Conservation (phyloP, 2,113 vertebrate species). For the Lota lota region DNA sequence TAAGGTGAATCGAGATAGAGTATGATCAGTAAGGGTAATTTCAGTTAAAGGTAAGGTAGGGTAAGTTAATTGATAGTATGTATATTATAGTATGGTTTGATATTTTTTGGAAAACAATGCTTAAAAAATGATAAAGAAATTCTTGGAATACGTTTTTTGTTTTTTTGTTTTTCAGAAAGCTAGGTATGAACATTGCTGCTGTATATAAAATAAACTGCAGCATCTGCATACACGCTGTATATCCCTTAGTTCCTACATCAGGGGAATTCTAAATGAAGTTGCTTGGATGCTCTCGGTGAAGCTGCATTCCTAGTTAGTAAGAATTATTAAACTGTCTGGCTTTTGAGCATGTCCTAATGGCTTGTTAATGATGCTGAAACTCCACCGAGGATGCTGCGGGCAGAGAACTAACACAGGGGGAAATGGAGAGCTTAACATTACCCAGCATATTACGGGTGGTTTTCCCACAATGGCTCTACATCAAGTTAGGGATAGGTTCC, state of each 20-base stretch:
- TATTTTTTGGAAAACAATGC: no score
- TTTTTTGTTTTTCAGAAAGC: no score
- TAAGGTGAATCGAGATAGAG: no score
- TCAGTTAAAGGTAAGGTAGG: no score
- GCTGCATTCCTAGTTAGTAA: constrained; percentile 31
- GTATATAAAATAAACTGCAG: constrained; percentile 13
- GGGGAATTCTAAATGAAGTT: neutral
- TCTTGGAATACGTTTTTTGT: no score
- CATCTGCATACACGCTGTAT: neutral
- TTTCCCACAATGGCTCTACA: neutral
- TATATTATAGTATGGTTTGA: no score
- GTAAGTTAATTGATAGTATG: no score
- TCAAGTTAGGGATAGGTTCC: neutral
- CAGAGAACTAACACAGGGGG: constrained; percentile 39
- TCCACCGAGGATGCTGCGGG: constrained; percentile 36
- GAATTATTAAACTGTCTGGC: constrained; percentile 29
- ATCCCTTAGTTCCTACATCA: neutral
- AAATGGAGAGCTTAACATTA: constrained; percentile 32
- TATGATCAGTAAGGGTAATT: no score
- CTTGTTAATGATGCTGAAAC: constrained; percentile 47
- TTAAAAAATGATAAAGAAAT: no score
- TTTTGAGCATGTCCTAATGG: constrained; percentile 46
- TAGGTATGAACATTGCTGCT: neutral
- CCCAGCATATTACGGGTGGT: constrained; percentile 17
- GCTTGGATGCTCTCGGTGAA: neutral